A percentile compares a stretch with the other conserved stretches of the same genome.
Conservation (phyloP, 53 echinoderm and acorn worm genomes). For the Luidia sarsii region DNA sequence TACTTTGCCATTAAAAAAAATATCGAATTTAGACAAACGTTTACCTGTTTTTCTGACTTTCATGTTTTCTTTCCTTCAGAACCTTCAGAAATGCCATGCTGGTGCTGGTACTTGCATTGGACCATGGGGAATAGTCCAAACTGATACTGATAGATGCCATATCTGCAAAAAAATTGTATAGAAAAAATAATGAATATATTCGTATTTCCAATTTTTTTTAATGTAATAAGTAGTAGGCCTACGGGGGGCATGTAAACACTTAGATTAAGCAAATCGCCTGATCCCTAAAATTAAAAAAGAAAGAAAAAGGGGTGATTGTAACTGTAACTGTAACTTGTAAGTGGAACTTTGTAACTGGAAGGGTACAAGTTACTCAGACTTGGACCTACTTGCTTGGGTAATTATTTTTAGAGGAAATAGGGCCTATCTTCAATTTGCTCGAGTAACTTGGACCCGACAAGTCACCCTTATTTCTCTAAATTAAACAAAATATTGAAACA, state of each 20-base stretch:
- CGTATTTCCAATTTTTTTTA: neutral
- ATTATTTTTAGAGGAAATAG: neutral
- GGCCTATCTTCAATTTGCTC: neutral
- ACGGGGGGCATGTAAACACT: neutral
- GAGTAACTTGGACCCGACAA: too few species aligned
- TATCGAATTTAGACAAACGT: too few species aligned
- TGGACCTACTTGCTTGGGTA: neutral
- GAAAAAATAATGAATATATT: conserved; percentile 3
- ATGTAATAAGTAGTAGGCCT: neutral
- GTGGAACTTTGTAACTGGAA: too few species aligned
- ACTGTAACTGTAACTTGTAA: too few species aligned
- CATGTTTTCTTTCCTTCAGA: conserved; percentile 14
- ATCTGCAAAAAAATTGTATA: conserved; percentile 7
- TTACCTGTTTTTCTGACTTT: conserved; percentile 7
- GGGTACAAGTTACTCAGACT: too few species aligned
- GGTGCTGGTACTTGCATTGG: neutral
- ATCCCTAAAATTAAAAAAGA: neutral
- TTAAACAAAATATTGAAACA: neutral
- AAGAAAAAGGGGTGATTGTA: too few species aligned
- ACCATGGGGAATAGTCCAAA: neutral
- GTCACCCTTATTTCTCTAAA: neutral
- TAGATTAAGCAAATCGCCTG: neutral
- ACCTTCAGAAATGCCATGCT: neutral
- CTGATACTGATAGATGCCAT: neutral
- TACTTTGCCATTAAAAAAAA: too few species aligned